Percentiles rank a stretch among this genome's conserved stretches.
phyloP scores from a whole-genome alignment of 2,888 invertebrate genomes.

The Perithous albicinctus region DNA sequence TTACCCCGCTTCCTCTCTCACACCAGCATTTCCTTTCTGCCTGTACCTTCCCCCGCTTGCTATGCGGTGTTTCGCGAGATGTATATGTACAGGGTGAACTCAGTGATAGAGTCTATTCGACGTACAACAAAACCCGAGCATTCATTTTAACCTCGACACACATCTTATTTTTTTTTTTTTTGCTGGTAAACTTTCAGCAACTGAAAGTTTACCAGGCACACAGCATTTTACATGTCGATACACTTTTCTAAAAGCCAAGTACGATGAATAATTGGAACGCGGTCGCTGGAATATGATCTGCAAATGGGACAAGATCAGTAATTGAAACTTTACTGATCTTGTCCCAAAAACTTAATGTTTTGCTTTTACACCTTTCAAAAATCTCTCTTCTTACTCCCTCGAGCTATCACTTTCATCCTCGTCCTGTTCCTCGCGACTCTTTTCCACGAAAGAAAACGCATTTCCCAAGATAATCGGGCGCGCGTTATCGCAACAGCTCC shows the following conservation, averaged over 20 bases:
- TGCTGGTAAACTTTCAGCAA: conserved; percentile 74
- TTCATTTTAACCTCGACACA: conserved; percentile 77
- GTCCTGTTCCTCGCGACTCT: conserved; percentile 61
- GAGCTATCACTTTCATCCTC: conserved; percentile 24
- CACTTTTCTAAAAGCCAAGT: conserved; percentile 28
- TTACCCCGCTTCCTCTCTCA: conserved; percentile 13
- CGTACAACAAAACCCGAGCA: conserved; percentile 79
- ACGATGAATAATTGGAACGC: too few species aligned
- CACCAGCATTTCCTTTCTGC: conserved; percentile 2
- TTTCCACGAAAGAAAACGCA: conserved; percentile 78
- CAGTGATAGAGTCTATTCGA: conserved; percentile 78
- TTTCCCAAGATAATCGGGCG: conserved; percentile 81
- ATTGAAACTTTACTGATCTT: too few species aligned
- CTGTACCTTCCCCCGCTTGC: conserved; percentile 40
- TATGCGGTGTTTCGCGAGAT: conserved; percentile 53
- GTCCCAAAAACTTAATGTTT: too few species aligned
- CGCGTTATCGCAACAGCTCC: conserved; percentile 77
- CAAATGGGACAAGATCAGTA: too few species aligned
- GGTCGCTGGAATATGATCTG: too few species aligned
- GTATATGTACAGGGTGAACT: conserved; percentile 70
- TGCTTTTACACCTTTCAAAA: conserved; percentile 26
- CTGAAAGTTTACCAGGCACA: too few species aligned
- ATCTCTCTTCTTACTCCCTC: conserved; percentile 33
- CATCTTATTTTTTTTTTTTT: too few species aligned
- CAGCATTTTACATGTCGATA: too few species aligned